A percentile compares a stretch with the other conserved stretches of the same genome.
Conservation (phyloP, 2,113 vertebrate genomes). For the Upupa epops region DNA sequence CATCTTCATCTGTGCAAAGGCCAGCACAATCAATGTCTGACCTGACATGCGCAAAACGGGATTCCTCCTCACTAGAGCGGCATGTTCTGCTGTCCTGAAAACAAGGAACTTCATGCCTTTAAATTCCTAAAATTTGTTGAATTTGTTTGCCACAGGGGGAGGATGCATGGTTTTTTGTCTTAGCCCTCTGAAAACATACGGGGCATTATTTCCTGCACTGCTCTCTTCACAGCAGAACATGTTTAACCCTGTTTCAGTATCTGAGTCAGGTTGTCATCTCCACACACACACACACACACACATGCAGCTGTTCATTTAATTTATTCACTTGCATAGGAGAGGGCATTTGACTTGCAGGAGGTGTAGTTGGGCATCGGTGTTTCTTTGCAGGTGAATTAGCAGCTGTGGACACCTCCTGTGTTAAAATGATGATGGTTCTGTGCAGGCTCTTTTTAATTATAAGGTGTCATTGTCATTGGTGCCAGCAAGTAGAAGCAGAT, state of each 20-base stretch:
- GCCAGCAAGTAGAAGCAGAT: slow-evolving; percentile 3
- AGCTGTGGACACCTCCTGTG: neutral
- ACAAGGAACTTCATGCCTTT: neutral
- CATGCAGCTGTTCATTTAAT: neutral
- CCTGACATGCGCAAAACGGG: neutral
- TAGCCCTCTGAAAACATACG: no score
- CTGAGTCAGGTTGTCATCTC: neutral
- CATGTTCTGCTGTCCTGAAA: neutral
- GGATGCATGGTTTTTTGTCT: neutral
- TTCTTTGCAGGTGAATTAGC: neutral
- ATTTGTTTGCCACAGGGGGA: accelerated
- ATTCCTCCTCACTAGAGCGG: neutral
- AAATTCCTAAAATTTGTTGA: neutral
- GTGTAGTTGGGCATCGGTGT: neutral
- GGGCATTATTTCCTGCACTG: neutral
- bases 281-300: no score
- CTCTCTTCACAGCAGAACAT: neutral
- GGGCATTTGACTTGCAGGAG: neutral
- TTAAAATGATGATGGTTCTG: neutral
- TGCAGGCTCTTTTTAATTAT: neutral
- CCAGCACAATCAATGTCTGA: neutral
- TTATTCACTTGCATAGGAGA: neutral
- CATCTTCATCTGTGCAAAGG: neutral
- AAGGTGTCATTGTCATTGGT: neutral
- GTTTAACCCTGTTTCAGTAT: neutral